Conservation (phyloP, 2,888 invertebrate genomes). For the Galeruca laticollis region DNA sequence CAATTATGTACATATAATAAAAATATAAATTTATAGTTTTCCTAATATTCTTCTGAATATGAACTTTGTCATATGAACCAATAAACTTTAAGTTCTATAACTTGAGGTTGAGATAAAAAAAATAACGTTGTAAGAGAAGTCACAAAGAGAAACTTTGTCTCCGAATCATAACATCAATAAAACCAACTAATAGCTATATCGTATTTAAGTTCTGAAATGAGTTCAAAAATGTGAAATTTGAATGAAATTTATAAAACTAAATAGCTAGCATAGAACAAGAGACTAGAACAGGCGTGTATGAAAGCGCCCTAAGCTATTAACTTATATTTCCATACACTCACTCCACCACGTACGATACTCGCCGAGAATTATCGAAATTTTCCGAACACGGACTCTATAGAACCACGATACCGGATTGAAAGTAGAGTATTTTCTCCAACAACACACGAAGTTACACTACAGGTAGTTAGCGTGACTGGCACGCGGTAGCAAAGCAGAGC, state of each 20-base stretch:
- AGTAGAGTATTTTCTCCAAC: conserved; percentile 55
- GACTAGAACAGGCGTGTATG: not conserved
- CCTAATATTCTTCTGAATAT: too few species aligned
- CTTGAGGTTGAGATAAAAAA: too few species aligned
- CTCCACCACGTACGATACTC: conserved; percentile 14
- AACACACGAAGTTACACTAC: conserved; percentile 59
- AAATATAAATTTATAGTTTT: too few species aligned
- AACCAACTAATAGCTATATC: not conserved
- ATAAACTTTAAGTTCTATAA: too few species aligned
- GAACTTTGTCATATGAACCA: too few species aligned
- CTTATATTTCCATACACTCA: conserved; percentile 22
- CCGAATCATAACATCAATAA: too few species aligned
- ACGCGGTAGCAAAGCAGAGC: conserved; percentile 61
- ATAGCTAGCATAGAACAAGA: not conserved
- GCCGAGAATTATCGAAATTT: conserved; percentile 49
- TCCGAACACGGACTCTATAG: conserved; percentile 61
- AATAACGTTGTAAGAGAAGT: too few species aligned
- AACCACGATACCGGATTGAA: conserved; percentile 62
- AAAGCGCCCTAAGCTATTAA: not conserved
- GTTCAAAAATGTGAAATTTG: not conserved
- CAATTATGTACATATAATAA: too few species aligned
- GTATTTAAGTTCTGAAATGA: not conserved
- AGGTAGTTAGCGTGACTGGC: conserved; percentile 63
- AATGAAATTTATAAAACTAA: not conserved
- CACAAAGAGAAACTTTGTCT: too few species aligned